phyloP scores from a whole-genome alignment of 1,140 invertebrate genomes.

The Heterodera carotae region DNA sequence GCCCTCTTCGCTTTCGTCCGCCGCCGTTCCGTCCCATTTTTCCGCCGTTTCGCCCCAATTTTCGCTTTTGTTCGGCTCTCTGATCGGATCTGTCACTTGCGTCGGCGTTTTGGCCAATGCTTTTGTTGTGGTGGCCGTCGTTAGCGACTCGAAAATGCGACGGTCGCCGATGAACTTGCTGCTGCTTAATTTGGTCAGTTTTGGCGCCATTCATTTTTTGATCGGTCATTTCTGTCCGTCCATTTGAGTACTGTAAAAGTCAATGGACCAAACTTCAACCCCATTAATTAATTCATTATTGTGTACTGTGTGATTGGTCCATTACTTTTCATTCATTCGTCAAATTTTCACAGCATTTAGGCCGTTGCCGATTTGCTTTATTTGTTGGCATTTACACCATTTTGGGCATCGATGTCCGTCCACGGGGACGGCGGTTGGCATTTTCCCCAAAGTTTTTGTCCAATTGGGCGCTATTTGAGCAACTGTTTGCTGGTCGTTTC shows the following conservation, averaged over 20 bases:
- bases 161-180: slow-evolving; percentile 29
- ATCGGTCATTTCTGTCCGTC: slow-evolving; percentile 1
- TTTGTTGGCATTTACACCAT: slow-evolving; percentile 30
- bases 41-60: slow-evolving; percentile 15
- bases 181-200: slow-evolving; percentile 28
- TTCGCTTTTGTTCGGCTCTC: slow-evolving; percentile 23
- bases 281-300: too few relatives aligned
- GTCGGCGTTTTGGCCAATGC: slow-evolving; percentile 21
- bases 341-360: neutral
- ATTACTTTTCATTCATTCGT: neutral
- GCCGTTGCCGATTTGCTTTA: slow-evolving; percentile 30
- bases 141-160: slow-evolving; percentile 24
- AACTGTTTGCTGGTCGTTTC: slow-evolving; percentile 21
- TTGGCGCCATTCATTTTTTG: neutral
- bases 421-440: slow-evolving; percentile 30
- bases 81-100: slow-evolving; percentile 15
- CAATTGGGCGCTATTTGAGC: slow-evolving; percentile 19
- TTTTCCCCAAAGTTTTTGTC: slow-evolving; percentile 22
- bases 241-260: too few relatives aligned
- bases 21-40: neutral
- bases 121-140: slow-evolving; percentile 24
- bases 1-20: too few relatives aligned
- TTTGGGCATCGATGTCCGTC: slow-evolving; percentile 28
- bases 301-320: too few relatives aligned
- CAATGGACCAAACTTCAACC: too few relatives aligned